Percentiles rank a stretch among this genome's conserved stretches.
phyloP scores from a whole-genome alignment of 2,797 vertebrate species.

The Champsocephalus gunnari region DNA sequence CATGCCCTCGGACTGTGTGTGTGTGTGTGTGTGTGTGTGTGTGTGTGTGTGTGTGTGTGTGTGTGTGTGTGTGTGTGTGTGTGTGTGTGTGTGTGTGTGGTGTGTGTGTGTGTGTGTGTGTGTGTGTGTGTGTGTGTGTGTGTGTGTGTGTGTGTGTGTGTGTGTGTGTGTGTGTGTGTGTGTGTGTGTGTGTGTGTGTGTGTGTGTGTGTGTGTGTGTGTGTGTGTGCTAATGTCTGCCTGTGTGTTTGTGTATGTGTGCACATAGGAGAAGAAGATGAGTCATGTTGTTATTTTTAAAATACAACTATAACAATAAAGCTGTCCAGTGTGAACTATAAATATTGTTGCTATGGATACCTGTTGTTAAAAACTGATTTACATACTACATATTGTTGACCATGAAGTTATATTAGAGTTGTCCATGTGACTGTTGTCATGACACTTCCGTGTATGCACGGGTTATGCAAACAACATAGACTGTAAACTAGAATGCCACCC shows the following conservation, averaged over 20 bases:
- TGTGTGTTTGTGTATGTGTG: constrained; percentile 2
- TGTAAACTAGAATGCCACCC: too few species aligned
- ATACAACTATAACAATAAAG: not conserved
- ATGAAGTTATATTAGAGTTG: not conserved
- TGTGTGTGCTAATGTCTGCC: too few species aligned
- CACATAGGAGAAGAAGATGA: not conserved
- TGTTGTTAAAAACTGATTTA: not conserved
- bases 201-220: constrained; percentile 12
- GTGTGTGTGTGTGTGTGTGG: too few species aligned
- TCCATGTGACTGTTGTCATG: not conserved
- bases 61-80: too few species aligned
- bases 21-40: constrained; percentile 13
- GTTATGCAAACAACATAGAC: not conserved
- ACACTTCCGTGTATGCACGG: not conserved
- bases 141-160: constrained; percentile 26
- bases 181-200: constrained; percentile 8
- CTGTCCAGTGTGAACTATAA: constrained; percentile 2
- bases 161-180: too few species aligned
- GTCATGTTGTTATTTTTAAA: not conserved
- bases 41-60: too few species aligned
- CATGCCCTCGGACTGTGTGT: constrained; percentile 38
- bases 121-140: not conserved
- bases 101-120: constrained; percentile 6
- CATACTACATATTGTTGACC: not conserved
- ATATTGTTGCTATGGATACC: constrained; percentile 16